Conservation (phyloP, 2,888 invertebrate species). For the Lacanobia oleracea region DNA sequence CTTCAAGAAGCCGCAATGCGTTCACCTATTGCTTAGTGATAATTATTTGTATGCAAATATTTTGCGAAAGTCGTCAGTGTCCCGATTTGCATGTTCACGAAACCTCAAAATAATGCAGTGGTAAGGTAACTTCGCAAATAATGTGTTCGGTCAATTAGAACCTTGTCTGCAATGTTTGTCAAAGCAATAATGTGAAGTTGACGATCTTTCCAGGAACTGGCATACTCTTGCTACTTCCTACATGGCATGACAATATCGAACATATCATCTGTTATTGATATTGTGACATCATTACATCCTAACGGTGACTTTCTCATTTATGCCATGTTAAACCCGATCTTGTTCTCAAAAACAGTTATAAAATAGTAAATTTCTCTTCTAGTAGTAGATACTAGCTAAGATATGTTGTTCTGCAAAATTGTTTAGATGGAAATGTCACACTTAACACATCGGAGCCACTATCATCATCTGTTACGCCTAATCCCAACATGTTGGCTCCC, state of each 20-base stretch:
- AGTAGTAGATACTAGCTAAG: neutral
- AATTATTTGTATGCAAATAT: neutral
- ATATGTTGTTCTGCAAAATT: neutral
- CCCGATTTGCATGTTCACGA: neutral
- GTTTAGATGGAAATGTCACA: neutral
- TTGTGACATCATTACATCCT: neutral
- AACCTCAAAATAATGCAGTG: neutral
- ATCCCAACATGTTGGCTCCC: neutral
- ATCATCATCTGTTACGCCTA: neutral
- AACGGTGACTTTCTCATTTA: neutral
- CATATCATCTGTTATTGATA: neutral
- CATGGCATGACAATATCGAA: slow-evolving; percentile 4
- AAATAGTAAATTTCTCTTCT: neutral
- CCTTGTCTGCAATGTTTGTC: slow-evolving; percentile 91
- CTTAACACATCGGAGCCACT: neutral
- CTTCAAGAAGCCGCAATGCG: neutral
- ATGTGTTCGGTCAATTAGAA: slow-evolving; percentile 89
- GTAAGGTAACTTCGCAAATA: slow-evolving; percentile 49
- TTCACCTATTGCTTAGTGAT: neutral
- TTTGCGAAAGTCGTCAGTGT: neutral
- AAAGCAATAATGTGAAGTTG: slow-evolving; percentile 91
- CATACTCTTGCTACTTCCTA: slow-evolving; percentile 26
- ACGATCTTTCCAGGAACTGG: slow-evolving; percentile 45
- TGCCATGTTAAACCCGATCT: neutral
- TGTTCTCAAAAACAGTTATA: no score